Evolutionary conservation across 1,140 invertebrate species (phyloP), one percentile per base, ranked within the genome.

Genomic region (Penaeus japonicus): DNA sequence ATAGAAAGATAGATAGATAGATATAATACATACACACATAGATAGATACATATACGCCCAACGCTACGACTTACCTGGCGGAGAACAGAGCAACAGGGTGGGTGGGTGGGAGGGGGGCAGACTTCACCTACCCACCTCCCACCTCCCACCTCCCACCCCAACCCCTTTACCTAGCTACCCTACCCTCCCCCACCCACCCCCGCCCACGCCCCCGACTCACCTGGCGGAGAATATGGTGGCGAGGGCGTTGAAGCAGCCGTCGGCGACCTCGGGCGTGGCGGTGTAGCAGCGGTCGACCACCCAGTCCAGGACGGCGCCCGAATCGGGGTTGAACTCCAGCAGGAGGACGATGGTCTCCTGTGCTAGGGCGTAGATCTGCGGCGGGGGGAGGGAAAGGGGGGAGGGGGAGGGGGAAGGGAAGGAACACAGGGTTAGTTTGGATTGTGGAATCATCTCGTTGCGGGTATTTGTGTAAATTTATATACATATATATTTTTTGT

Each of bases 261-360:
- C 98, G 12, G 98, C 97, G 30, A 99, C 97, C 89, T 96, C 94
- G 15, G 96, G 95, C 7, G 95, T 93, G 4, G 97, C 98, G 0
- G 97, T 99, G 92, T 98, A 99, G 93, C 99, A 99, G 79, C 97
- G 95, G 93, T 99, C 97, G 30, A 99, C 98, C 0, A 98, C 96
- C 98, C 98, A 99, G 93, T 99, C 99, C 10, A 99, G 93, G 22
- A 99, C 93, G 4, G 96, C 95, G 0, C 97, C 97, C 84, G 96
- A 96, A 92, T 99, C 98, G 1, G 98, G 96, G 94, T 99, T 99
- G 90, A 97, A 98, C 93, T 99, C 98, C 75, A 99, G 93, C 35
- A 99, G 93, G 53, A 99, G 93, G 1, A 99, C 96, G 15, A 99
- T 96, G 0, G 98, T 99, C 93, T 99, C 97, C 73, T 98, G 95